A percentile compares a stretch with the other conserved stretches of the same genome.
These are phyloP conservation scores for Bellardia bayeri DNA, from an alignment of 2,888 invertebrate species.

Conservation along the genomic window DNA sequence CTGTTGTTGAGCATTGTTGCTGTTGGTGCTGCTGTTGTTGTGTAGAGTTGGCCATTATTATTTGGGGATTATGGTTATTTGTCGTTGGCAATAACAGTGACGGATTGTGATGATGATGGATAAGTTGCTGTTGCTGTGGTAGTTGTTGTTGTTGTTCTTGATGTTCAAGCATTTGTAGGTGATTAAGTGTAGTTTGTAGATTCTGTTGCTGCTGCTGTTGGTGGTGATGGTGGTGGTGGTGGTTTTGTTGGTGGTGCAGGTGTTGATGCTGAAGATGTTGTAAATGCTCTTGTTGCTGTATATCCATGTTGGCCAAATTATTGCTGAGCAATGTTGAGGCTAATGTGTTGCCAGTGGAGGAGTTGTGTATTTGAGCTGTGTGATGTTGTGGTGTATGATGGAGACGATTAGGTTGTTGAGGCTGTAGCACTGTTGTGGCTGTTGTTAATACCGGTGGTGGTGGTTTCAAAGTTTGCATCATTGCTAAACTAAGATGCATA, in stretches of 20 bases:
- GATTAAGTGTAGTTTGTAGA: slow-evolving; percentile 77
- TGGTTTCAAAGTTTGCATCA: slow-evolving; percentile 83
- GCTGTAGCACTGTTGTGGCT: slow-evolving; percentile 72
- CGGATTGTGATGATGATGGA: slow-evolving; percentile 62
- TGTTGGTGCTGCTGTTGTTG: slow-evolving; percentile 58
- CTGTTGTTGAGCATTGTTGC: slow-evolving; percentile 47
- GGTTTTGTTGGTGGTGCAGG: not conserved
- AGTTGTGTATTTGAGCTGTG: slow-evolving; percentile 67
- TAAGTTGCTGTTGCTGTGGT: slow-evolving; percentile 64
- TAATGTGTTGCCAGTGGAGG: slow-evolving; percentile 70
- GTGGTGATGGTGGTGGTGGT: not conserved
- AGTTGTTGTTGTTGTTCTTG: slow-evolving; percentile 65
- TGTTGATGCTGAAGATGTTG: slow-evolving; percentile 62
- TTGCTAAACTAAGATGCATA: slow-evolving; percentile 80
- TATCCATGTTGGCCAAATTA: slow-evolving; percentile 79
- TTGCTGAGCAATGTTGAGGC: slow-evolving; percentile 74
- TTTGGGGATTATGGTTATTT: slow-evolving; percentile 70
- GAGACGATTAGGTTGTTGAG: slow-evolving; percentile 73
- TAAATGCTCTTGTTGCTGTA: slow-evolving; percentile 74
- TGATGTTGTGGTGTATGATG: slow-evolving; percentile 73
- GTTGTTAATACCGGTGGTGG: slow-evolving; percentile 78
- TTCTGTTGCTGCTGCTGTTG: slow-evolving; percentile 63
- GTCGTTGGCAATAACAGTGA: slow-evolving; percentile 69
- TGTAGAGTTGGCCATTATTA: slow-evolving; percentile 63
- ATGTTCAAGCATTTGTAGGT: slow-evolving; percentile 72